Evolutionary conservation across 2,113 vertebrate genomes (phyloP).

Genomic region (Trematocara stigmaticum): DNA sequence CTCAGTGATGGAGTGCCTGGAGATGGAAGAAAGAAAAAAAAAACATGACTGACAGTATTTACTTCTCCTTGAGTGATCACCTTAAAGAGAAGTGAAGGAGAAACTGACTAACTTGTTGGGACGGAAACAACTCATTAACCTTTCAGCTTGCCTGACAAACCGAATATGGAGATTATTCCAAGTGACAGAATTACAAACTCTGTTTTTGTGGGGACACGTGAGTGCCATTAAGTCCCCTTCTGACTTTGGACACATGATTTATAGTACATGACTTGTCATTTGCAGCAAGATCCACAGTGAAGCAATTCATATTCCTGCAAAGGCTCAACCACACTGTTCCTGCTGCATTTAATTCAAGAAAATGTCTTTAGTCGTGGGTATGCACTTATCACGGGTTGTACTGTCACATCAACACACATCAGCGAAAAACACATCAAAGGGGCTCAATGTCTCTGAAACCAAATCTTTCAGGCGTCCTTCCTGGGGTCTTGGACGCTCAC

Average conservation of each 20-base stretch:
- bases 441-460: constrained; percentile 44
- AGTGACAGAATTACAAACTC: background rate
- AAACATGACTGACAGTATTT: background rate
- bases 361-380: background rate
- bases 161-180: background rate
- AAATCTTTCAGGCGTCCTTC: constrained; percentile 46
- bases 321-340: background rate
- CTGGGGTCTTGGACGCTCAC: constrained; percentile 29
- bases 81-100: background rate
- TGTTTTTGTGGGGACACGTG: background rate
- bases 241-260: background rate
- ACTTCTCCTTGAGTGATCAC: background rate
- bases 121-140: background rate
- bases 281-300: background rate
- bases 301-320: background rate
- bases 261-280: constrained; percentile 23
- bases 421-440: constrained; percentile 30
- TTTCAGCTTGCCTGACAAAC: background rate
- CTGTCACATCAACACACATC: constrained; percentile 32
- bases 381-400: constrained; percentile 1
- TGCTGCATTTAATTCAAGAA: constrained; percentile 1
- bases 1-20: constrained; percentile 87
- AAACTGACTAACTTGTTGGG: background rate
- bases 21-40: background rate
- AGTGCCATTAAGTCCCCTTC: background rate